Conservation (phyloP, 2,888 invertebrate species). For the Lydus trimaculatus region DNA sequence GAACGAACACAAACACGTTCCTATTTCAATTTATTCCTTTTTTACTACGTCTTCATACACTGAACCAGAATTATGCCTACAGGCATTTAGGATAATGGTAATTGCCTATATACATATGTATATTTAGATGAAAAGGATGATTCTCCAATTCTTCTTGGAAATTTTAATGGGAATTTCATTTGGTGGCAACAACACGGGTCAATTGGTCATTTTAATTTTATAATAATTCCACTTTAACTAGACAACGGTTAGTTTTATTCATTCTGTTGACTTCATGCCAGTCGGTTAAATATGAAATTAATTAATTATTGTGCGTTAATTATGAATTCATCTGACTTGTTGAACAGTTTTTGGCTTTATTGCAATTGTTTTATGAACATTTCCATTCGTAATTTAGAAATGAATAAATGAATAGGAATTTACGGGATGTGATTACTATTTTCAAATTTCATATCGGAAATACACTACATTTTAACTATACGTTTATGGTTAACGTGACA, state of each 20-base stretch:
- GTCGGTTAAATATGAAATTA: background rate
- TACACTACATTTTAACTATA: background rate
- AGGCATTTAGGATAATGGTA: constrained; percentile 27
- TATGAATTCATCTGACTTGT: background rate
- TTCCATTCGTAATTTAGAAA: background rate
- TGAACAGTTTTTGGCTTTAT: background rate
- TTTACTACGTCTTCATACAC: constrained; percentile 22
- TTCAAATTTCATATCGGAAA: background rate
- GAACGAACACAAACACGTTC: background rate
- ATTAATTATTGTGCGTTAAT: background rate
- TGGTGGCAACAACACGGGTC: background rate
- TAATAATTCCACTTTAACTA: background rate
- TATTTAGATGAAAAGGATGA: constrained; percentile 8
- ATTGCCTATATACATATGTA: background rate
- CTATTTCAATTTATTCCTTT: constrained; percentile 23
- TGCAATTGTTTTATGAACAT: background rate
- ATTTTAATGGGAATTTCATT: no score
- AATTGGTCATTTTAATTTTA: background rate
- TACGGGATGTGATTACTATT: background rate
- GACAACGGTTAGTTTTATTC: background rate
- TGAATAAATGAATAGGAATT: background rate
- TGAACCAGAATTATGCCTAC: constrained; percentile 29
- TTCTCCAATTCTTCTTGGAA: no score
- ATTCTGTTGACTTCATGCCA: background rate
- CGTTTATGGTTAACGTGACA: background rate